Evolutionary conservation across 2,888 invertebrate species (phyloP), one percentile per base, ranked within the genome.

Genomic region (Drepanosiphum platanoidis): DNA sequence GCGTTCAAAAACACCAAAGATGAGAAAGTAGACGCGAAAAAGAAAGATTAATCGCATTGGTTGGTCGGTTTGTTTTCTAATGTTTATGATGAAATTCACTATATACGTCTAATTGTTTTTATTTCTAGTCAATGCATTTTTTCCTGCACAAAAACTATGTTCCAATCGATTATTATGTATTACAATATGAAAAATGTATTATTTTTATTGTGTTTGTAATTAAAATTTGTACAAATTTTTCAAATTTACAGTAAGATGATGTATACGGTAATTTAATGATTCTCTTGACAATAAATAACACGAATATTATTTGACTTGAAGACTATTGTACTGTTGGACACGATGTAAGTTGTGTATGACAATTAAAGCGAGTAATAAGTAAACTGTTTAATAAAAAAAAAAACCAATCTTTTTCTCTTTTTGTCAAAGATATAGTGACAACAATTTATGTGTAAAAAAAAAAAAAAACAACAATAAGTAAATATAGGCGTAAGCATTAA

Each of bases 1-100:
- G 93, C 97, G 87, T 92, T 97, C 88, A 94, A 96, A 88, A 93
- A 93, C 89, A 95, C 95, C 90, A 95, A 96, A 89, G 95, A 95
- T 88, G 92, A 93, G 86, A 94, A 95, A 89, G 88, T 87, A 36
- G 96, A 96, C 89, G 92, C 93, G 79, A 96, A 96, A 90, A 96
- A 96, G 91, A 94, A 93, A 88, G 95, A 95, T 90, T 96, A 92
- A 92, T 13, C 36, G 58, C 3, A 0, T 11, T 22, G 34, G n/a
- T 3, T 1, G 32, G 22, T 30, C 27, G 52, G 34, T 80, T 52
- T 18, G 18, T 15, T 68, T 18, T 36, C 70, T 9, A 27, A 32
- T n/a, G 39, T 22, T 52, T n/a, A 52, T 68, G 1, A 27, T 30
- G 0, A 36, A 70, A 58, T 36, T 70, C 27, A 70, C 27, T 18